Evolutionary conservation across 2,888 invertebrate genomes (phyloP), one percentile per base, ranked within the genome.

Genomic region (Dexiosoma caninum): DNA sequence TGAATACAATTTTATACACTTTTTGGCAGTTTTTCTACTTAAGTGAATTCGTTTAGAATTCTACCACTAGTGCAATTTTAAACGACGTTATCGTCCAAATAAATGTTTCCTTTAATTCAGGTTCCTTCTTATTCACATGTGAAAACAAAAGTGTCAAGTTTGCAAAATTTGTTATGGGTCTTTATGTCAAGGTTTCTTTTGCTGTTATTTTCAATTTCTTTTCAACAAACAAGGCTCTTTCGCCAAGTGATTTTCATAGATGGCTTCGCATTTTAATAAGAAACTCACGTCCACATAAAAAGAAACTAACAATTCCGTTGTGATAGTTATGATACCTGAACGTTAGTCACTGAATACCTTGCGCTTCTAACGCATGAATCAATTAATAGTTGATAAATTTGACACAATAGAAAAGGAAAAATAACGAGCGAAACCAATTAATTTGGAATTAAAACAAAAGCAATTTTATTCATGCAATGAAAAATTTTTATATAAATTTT

Each of bases 151-250:
- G 19, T 35, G n/a, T 67, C 42, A 67, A 59, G 32, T 69, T 53
- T 60, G 42, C 46, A 21, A 35, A 69, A 60, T 49, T 60, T 55
- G 19, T 69, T 70, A 49, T 40, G 40, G 62, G 55, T 64, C 70
- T 57, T 70, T 46, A 32, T 77, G 76, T 77, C 76, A 77, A 77
- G 76, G 76, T 69, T 62, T 32, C n/a, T 44, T 53, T 32, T 62
- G 16, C 16, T n/a, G 35, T 44, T 53, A 10, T 64, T 40, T 55
- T 40, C n/a, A 23, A 23, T 53, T 74, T 37, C 16, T 12, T 46
- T n/a, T n/a, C n/a, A n/a, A n/a, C 5, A 46, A 16, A 40, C 12
- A 27, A 64, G 7, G 6, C 19, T 4, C 19, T 66, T 59, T 57
- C 21, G 46, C 37, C 27, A 55, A 64, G 55, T n/a, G 35, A 32